Percentiles rank a stretch among this genome's conserved stretches.
Evolutionary conservation across 2,113 vertebrate species (phyloP).

Genomic region (Aegithalos caudatus): DNA sequence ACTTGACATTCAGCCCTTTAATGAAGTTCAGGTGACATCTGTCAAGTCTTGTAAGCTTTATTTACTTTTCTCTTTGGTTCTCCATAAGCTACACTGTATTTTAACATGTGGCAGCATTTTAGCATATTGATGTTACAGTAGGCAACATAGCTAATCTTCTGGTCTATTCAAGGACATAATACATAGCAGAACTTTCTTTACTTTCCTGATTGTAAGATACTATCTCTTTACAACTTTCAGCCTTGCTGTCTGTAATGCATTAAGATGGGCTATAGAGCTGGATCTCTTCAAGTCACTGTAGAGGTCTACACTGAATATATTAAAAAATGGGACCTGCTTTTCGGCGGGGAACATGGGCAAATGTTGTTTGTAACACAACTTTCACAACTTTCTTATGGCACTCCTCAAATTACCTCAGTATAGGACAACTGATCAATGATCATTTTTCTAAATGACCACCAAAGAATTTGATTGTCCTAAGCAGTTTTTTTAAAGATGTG

Average conservation of each 20-base stretch:
- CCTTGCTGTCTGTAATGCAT: not conserved
- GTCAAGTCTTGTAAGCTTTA: not conserved
- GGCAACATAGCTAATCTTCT: not conserved
- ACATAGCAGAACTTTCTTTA: not conserved
- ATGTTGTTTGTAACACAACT: not conserved
- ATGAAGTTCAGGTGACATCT: not conserved
- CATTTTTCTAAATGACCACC: conserved; percentile 34
- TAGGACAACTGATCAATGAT: not conserved
- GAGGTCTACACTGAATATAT: not conserved
- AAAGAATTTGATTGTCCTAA: conserved; percentile 36
- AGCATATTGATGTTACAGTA: not conserved
- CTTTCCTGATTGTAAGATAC: not conserved
- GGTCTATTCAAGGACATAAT: not conserved
- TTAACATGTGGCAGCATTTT: not conserved
- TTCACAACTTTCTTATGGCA: not conserved
- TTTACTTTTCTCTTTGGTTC: not conserved
- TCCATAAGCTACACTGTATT: not conserved
- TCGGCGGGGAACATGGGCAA: not conserved
- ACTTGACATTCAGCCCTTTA: conserved; percentile 24
- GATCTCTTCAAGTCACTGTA: not conserved
- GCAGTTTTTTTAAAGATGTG: not conserved
- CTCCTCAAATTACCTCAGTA: conserved; percentile 36
- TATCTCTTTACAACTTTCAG: not conserved
- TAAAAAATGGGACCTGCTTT: not conserved
- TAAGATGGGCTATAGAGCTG: not conserved